A percentile compares a stretch with the other conserved stretches of the same genome.
phyloP scores from a whole-genome alignment of 2,113 vertebrate genomes.

The Neogobius melanostomus region DNA sequence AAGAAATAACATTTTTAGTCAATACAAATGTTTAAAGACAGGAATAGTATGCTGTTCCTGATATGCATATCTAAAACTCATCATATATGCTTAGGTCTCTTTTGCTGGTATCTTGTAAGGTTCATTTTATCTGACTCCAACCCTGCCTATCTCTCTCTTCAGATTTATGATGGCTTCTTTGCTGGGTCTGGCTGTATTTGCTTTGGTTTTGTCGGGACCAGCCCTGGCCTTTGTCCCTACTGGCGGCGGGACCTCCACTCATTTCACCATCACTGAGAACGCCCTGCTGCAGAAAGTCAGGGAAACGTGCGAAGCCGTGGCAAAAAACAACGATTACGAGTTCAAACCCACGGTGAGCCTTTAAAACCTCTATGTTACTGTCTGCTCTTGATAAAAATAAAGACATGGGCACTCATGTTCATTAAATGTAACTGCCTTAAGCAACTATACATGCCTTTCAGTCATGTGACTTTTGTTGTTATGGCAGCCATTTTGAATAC shows the following conservation, averaged over 20 bases:
- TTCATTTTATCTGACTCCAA: neutral
- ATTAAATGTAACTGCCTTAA: too few species aligned
- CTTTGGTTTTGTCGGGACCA: constrained; percentile 21
- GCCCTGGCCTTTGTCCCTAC: constrained; percentile 59
- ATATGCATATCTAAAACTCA: too few species aligned
- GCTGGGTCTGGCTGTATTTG: constrained; percentile 37
- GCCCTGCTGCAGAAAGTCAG: constrained; percentile 61
- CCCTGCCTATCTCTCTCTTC: neutral
- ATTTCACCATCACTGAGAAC: constrained; percentile 64
- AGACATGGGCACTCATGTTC: too few species aligned
- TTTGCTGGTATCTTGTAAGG: too few species aligned
- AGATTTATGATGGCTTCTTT: constrained; percentile 45
- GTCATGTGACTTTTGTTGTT: too few species aligned
- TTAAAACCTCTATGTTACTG: too few species aligned
- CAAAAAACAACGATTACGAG: constrained; percentile 48
- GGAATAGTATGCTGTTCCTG: too few species aligned
- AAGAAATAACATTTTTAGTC: constrained; percentile 14
- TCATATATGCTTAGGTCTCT: too few species aligned
- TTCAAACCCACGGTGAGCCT: constrained; percentile 70
- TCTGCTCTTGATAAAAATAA: too few species aligned
- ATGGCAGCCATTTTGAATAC: too few species aligned
- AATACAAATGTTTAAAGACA: too few species aligned
- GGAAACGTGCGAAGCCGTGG: constrained; percentile 66
- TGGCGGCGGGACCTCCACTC: constrained; percentile 46
- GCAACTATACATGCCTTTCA: too few species aligned